Evolutionary conservation across 2,888 invertebrate genomes (phyloP).

Genomic region (Idaea straminata): DNA sequence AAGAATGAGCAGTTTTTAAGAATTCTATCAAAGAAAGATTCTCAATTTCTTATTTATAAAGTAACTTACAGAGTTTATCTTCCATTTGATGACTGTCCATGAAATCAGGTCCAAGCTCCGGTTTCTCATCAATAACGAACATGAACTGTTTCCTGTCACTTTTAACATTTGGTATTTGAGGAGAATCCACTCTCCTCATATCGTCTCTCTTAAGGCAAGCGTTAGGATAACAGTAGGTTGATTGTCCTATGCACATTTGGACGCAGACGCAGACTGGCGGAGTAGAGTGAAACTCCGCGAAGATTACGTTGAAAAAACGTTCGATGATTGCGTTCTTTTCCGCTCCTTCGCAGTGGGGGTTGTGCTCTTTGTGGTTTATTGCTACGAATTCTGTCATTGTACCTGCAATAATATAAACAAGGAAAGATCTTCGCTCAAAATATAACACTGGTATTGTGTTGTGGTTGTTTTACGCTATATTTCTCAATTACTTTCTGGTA

Average conservation of each 20-base stretch:
- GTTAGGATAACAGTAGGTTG: conserved; percentile 68
- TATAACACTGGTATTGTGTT: conserved; percentile 3
- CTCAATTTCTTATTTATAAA: too few species aligned
- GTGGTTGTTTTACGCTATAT: too few species aligned
- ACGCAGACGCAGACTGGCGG: conserved; percentile 65
- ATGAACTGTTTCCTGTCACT: conserved; percentile 35
- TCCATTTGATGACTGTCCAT: conserved; percentile 34
- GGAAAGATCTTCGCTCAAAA: conserved; percentile 11
- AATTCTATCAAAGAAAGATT: neutral
- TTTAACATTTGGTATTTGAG: conserved; percentile 24
- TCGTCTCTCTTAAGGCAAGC: conserved; percentile 52
- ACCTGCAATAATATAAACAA: conserved; percentile 34
- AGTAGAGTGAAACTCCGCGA: conserved; percentile 55
- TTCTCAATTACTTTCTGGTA: too few species aligned
- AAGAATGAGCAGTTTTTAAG: neutral
- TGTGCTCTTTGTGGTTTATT: conserved; percentile 22
- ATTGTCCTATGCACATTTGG: conserved; percentile 58
- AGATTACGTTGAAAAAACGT: conserved; percentile 63
- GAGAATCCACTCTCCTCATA: conserved; percentile 26
- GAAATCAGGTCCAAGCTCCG: conserved; percentile 40
- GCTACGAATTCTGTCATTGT: conserved; percentile 33
- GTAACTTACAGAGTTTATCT: conserved; percentile 25
- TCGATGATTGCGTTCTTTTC: conserved; percentile 48
- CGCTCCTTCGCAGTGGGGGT: conserved; percentile 38
- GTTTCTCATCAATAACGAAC: conserved; percentile 46